Percentiles rank a stretch among this genome's conserved stretches.
Conservation (phyloP, 2,888 invertebrate species). For the Palloptera scutellata region DNA sequence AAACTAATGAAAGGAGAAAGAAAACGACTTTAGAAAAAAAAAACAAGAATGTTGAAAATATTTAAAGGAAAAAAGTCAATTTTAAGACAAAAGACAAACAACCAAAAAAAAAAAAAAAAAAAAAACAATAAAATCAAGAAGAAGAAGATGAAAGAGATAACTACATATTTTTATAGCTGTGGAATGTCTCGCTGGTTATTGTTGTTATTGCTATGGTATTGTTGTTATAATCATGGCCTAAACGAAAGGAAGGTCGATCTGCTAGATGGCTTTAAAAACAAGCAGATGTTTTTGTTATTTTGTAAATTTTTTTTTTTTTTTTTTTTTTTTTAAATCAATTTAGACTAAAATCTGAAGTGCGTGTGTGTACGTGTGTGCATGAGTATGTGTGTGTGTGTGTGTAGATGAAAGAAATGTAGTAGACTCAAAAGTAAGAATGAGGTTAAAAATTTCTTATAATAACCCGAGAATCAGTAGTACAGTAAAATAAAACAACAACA, state of each 20-base stretch:
- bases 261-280: background rate
- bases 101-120: background rate
- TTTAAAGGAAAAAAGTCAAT: background rate
- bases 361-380: background rate
- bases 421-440: background rate
- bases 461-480: background rate
- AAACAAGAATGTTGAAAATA: background rate
- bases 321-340: background rate
- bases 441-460: slow-evolving; percentile 12
- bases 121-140: background rate
- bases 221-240: too few species aligned
- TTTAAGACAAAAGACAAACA: background rate
- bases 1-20: background rate
- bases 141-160: slow-evolving; percentile 4
- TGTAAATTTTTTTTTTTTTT: too few species aligned
- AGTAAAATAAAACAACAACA: background rate
- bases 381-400: background rate
- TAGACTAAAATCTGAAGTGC: background rate
- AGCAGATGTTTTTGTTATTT: background rate
- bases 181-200: too few species aligned
- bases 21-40: background rate
- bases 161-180: background rate
- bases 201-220: too few species aligned
- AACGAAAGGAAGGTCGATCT: background rate
- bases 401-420: background rate